A percentile compares a stretch with the other conserved stretches of the same genome.
phyloP scores from a whole-genome alignment of 2,888 invertebrate genomes.

The Cantharis rustica region DNA sequence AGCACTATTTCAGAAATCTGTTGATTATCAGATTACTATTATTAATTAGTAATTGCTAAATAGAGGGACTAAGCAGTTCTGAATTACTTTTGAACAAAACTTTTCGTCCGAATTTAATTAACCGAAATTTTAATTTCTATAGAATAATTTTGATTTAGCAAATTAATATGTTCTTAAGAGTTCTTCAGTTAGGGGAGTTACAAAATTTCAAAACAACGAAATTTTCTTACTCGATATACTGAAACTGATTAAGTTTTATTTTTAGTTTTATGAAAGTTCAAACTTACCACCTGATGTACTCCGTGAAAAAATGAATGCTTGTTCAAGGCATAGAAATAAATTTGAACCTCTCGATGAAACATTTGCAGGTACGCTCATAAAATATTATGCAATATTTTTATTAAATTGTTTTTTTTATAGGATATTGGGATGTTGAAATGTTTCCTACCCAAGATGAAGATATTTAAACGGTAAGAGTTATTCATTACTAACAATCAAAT shows the following conservation, averaged over 20 bases:
- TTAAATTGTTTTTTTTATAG: constrained; percentile 34
- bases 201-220: no score
- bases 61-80: no score
- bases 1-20: no score
- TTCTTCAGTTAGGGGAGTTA: no score
- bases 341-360: constrained; percentile 49
- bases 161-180: no score
- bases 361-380: constrained; percentile 47
- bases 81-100: no score
- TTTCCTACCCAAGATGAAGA: constrained; percentile 39
- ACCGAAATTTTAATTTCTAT: no score
- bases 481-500: neutral
- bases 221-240: neutral
- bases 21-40: neutral
- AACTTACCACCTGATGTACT: constrained; percentile 51
- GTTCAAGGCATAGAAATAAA: constrained; percentile 58
- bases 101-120: no score
- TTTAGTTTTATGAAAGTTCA: constrained; percentile 45
- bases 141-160: no score
- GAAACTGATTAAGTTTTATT: constrained; percentile 37
- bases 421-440: constrained; percentile 53
- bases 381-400: constrained; percentile 4
- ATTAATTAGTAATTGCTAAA: neutral
- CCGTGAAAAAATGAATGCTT: constrained; percentile 52
- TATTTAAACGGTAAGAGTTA: neutral